These are phyloP conservation scores for Drosophila auraria DNA, from an alignment of 1,140 invertebrate species.

Conservation along the genomic window DNA sequence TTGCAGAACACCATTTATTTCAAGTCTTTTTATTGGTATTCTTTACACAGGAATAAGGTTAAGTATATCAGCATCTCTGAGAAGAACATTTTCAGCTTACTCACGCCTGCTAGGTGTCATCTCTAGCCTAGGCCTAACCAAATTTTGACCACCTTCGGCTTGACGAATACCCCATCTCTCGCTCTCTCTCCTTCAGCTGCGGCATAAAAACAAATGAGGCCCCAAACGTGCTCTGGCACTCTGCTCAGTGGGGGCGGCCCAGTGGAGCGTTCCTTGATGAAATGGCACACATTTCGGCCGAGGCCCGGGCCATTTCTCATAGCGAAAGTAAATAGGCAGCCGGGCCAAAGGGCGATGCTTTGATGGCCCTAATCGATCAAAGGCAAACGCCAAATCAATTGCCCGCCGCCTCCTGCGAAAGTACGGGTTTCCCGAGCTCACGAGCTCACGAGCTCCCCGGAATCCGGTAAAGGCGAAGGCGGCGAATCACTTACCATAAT, in stretches of 20 bases:
- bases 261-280: conserved; percentile 67
- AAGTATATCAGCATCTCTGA: neutral
- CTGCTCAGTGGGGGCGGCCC: conserved; percentile 23
- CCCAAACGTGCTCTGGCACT: conserved; percentile 54
- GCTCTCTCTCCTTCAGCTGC: neutral
- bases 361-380: conserved; percentile 77
- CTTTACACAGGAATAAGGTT: too few relatives aligned
- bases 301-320: conserved; percentile 58
- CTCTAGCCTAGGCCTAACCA: conserved; percentile 17
- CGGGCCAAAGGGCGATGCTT: conserved; percentile 47
- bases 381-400: conserved; percentile 79
- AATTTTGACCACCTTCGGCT: conserved; percentile 41
- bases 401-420: conserved; percentile 53
- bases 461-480: conserved; percentile 40
- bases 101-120: neutral
- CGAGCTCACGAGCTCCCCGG: neutral
- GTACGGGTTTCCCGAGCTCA: neutral
- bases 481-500: conserved; percentile 70
- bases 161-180: neutral
- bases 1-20: neutral
- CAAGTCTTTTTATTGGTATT: neutral
- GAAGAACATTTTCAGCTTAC: too few relatives aligned
- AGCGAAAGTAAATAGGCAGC: conserved; percentile 69
- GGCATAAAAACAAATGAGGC: conserved; percentile 63
- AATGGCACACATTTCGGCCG: conserved; percentile 61